Base-by-base conservation (phyloP, 92 coral and sea anemone species). In the Palythoa grandiflora region DNA sequence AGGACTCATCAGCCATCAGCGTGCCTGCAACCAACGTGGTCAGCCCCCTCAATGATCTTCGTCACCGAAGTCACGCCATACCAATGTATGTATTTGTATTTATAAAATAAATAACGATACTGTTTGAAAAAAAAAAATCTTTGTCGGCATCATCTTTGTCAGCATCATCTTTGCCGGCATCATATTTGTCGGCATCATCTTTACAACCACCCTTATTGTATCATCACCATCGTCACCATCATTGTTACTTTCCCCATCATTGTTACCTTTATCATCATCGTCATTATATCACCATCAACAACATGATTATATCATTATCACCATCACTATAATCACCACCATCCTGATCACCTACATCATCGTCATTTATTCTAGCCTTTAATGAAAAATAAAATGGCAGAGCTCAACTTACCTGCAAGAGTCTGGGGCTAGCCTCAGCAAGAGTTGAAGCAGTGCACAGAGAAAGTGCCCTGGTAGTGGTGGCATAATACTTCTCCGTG, bases 371-470 rank as follows among this genome's bases (percentile, higher is more conserved):
- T 21, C 6, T 40, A 70, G 71, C 4, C 17, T 35, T 38, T 20
- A 28, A 28, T 28, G 28, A 28, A 28, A 28, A 28, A 28, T 28
- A 28, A 28, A 28, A 28, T 68, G 12, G 14, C 14, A 11, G 60
- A 11, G 12, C 2, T 53, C 12, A 53, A 15, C 60, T 9, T 68
- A 94, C 97, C 93, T 87, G 93, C 21, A 92, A 90, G 53, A 90
- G 75, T 79, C 89, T 89, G 20, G 94, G 96, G 61, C 87, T 84
- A 39, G 94, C 96, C 55, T 91, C 94, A 52, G 91, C 19, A 75
- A 88, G 84, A 8, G 91, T 85, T 13, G 80, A 47, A 21, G 90
- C 93, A 75, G 83, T 89, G 70, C 83, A 79, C 57, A 88, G 79
- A 7, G 98, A 93, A 6, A 94, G 90, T 35, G 83, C 72, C 71